Conservation (phyloP, 2,888 invertebrate genomes). For the Ditula angustiorana region DNA sequence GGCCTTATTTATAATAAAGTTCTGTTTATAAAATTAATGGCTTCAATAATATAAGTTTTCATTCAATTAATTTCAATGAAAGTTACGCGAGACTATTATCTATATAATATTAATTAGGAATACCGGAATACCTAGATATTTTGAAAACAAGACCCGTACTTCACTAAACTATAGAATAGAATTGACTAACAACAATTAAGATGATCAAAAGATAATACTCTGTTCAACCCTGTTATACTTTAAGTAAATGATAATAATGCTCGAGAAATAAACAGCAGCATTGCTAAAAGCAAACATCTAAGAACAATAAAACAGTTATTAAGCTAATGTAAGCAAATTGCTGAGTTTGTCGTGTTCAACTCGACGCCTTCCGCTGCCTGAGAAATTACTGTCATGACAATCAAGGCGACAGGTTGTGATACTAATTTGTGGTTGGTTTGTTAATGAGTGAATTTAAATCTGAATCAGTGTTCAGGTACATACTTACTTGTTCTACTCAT, state of each 20-base stretch:
- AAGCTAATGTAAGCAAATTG: slow-evolving; percentile 37
- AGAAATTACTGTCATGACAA: slow-evolving; percentile 29
- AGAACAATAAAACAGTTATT: slow-evolving; percentile 40
- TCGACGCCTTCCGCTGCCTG: slow-evolving; percentile 14
- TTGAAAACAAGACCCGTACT: background rate
- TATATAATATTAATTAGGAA: no score
- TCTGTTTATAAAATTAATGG: no score
- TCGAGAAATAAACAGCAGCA: slow-evolving; percentile 16
- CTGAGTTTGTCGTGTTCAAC: slow-evolving; percentile 32
- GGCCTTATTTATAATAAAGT: no score
- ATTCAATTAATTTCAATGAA: no score
- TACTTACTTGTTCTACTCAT: background rate
- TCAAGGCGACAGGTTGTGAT: slow-evolving; percentile 23
- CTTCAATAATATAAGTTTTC: no score
- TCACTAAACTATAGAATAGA: background rate
- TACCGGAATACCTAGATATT: no score
- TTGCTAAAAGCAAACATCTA: slow-evolving; percentile 29
- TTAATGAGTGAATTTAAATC: slow-evolving; percentile 26
- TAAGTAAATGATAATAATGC: slow-evolving; percentile 2
- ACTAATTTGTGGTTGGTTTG: slow-evolving; percentile 17
- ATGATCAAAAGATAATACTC: background rate
- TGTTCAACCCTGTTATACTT: background rate
- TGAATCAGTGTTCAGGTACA: slow-evolving; percentile 10
- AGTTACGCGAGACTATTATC: no score
- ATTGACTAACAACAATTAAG: background rate